Evolutionary conservation across 2,888 invertebrate species (phyloP).

Genomic region (Conomelus anceps): DNA sequence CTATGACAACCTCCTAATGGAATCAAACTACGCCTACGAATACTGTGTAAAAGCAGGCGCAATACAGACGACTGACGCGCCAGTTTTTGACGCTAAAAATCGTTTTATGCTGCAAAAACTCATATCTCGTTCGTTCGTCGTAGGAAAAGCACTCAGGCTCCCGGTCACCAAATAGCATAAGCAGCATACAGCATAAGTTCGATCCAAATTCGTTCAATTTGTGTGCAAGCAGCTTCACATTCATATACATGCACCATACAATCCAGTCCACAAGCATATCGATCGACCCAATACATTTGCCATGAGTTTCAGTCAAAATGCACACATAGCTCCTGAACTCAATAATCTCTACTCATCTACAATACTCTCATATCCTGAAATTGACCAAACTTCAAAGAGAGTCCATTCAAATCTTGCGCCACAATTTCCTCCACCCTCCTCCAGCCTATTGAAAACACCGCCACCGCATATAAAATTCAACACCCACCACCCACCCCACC

Average conservation of each 20-base stretch:
- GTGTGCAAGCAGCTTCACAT: background rate
- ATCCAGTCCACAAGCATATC: background rate
- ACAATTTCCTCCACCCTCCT: background rate
- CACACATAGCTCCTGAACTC: background rate
- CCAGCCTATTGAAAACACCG: background rate
- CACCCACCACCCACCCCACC: background rate
- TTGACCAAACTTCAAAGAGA: background rate
- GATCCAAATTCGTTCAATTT: background rate
- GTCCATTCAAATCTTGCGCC: background rate
- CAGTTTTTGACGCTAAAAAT: conserved; percentile 3
- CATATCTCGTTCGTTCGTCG: background rate
- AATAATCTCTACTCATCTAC: background rate
- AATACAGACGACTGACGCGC: background rate
- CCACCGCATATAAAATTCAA: background rate
- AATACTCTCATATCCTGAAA: background rate
- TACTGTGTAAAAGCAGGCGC: background rate
- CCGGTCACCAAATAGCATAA: background rate
- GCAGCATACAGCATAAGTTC: background rate
- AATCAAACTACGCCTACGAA: conserved; percentile 4
- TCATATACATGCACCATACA: too few relatives aligned
- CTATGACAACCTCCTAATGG: conserved; percentile 13
- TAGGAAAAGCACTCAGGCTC: background rate
- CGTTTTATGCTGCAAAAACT: background rate
- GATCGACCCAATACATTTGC: too few relatives aligned
- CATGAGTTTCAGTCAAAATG: background rate